Evolutionary conservation across 2,888 invertebrate species (phyloP), one percentile per base, ranked within the genome.

Genomic region (Leucania comma): DNA sequence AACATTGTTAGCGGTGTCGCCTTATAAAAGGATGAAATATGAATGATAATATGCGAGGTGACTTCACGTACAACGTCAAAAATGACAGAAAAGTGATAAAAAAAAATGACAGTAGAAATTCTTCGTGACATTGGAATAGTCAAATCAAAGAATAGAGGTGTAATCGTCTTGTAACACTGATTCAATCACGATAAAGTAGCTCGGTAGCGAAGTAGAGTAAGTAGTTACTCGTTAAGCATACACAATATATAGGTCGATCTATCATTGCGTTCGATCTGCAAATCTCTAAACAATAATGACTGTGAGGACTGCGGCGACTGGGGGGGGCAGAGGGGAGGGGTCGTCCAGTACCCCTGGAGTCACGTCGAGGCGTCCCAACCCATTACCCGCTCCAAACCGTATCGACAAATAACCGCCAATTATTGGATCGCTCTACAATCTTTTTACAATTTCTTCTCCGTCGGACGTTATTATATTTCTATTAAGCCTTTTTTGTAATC

Each of bases 401-500:
- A 96, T 96, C 96, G 95, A 93, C 95, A 93, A 94, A 94, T 95
- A 95, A 96, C 95, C 95, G 92, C 95, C 96, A 96, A 96, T 96
- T 96, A 96, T 95, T 95, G 94, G 93, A 93, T 93, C 93, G 95
- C 95, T 95, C 95, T 91, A 95, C 96, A 96, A 96, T 96, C 96
- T 96, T 96, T 96, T 95, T 95, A 96, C 96, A 95, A 96, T 95
- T 95, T 95, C 95, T 94, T 94, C 95, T 93, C 93, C 90, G 90
- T 87, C 93, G 88, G 90, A 90, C 93, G 95, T 96, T 96, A 96
- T 96, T 96, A 96, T 96, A 95, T 96, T 95, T 96, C 95, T 96
- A 95, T 96, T 96, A 96, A 95, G 95, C 95, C 95, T 95, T 96
- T 96, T 96, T 96, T 95, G 95, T 95, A 95, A 96, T 95, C 96